Evolutionary conservation across 2,797 vertebrate genomes (phyloP), one percentile per base, ranked within the genome.

Genomic region (Takifugu rubripes): DNA sequence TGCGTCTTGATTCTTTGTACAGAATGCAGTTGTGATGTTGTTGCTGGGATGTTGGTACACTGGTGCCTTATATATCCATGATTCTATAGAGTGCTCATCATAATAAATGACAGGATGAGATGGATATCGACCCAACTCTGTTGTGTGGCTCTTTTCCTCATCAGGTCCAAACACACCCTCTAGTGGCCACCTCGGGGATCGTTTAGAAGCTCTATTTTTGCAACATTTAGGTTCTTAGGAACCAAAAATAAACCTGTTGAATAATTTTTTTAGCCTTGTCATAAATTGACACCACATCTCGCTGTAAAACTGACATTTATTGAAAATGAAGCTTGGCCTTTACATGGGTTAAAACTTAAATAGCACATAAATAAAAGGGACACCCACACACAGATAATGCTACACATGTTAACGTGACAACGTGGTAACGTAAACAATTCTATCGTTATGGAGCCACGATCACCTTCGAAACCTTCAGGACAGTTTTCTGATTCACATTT

Each of bases 61-160:
- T 86, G 72, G 74, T 83, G 72, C 70, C 72, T 74, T 68, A 75
- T 14, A 71, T 56, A 62, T 71, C 64, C 55, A 73, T 72, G 59
- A 75, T 74, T 77, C 75, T 29, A 47, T 60, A 59, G 64, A 75
- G 69, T 85, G 70, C 47, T 72, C 33, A 60, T 52, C 73, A 64
- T 65, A 84, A 75, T 61, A 54, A 83, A 81, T 76, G 72, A 84
- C 78, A 65, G 33, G 8, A 10, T 48, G 8, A 66, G 49, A 56
- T 24, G 40, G 15, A 75, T 49, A 49, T 59, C 66, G 66, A 42
- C 15, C n/a, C 50, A 1, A 51, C 63, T 45, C 7, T 40, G 1
- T 45, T 44, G 1, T 27, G 1, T 6, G 46, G 17, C 21, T 75
- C 44, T 48, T 4, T 52, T 10, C 36, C 12, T 40, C 4, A 3